Evolutionary conservation across 92 coral and sea anemone genomes (phyloP).

Genomic region (Galaxea fascicularis): DNA sequence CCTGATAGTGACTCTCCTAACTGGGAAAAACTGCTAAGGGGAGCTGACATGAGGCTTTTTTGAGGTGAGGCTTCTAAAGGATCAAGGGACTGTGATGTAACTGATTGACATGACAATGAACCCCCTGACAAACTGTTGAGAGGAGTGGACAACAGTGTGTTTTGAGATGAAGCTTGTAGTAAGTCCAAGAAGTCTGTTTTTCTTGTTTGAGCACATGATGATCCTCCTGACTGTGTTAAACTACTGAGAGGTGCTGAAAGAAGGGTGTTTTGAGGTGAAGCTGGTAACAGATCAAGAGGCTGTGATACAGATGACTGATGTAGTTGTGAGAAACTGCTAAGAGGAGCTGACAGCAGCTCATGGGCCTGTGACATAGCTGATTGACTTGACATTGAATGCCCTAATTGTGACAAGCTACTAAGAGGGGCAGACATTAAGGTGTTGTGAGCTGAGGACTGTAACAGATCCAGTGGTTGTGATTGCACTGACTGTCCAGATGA

Average conservation of each 20-base stretch:
- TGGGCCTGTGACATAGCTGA: too few relatives aligned
- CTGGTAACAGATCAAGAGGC: not conserved
- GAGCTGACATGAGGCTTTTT: conserved; percentile 17
- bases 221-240: conserved; percentile 6
- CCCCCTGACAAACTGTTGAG: conserved; percentile 6
- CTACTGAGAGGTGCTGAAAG: conserved; percentile 21
- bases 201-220: not conserved
- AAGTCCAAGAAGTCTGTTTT: not conserved
- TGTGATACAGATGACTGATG: not conserved
- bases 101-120: not conserved
- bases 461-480: too few relatives aligned
- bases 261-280: not conserved
- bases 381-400: too few relatives aligned
- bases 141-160: conserved; percentile 16
- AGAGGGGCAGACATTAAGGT: too few relatives aligned
- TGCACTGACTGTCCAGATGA: too few relatives aligned
- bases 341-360: conserved; percentile 11
- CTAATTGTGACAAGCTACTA: too few relatives aligned
- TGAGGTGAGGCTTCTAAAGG: not conserved
- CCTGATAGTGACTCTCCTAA: not conserved
- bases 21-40: conserved; percentile 22
- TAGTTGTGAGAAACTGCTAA: not conserved
- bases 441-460: too few relatives aligned
- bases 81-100: not conserved
- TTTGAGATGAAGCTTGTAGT: not conserved